phyloP scores from a whole-genome alignment of 2,888 invertebrate genomes.

The Barypeithes pellucidus region DNA sequence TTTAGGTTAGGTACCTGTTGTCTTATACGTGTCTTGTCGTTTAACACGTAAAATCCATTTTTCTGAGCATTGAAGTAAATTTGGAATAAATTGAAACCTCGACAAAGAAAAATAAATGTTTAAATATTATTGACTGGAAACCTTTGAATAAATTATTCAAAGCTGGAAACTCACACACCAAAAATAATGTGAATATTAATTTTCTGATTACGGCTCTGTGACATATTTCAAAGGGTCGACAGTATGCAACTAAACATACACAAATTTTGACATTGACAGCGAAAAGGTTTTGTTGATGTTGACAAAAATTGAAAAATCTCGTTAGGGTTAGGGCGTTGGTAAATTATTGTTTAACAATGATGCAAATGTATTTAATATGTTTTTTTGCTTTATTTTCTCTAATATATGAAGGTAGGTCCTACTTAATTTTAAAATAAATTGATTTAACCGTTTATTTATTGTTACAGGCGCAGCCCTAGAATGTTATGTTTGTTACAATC shows the following conservation, averaged over 20 bases:
- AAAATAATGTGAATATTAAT: neutral
- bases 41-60: no score
- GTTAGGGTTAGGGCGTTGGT: conserved; percentile 13
- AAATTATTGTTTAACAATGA: neutral
- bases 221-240: neutral
- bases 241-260: neutral
- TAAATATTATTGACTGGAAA: no score
- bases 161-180: no score
- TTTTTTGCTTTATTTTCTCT: neutral
- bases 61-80: no score
- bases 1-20: no score
- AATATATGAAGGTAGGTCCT: conserved; percentile 23
- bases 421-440: neutral
- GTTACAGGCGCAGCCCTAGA: conserved; percentile 81
- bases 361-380: neutral
- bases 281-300: neutral
- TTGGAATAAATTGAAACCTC: no score
- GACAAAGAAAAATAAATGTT: no score
- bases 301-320: neutral
- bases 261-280: conserved; percentile 3
- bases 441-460: conserved; percentile 41
- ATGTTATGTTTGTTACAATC: conserved; percentile 95
- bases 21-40: no score
- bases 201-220: neutral
- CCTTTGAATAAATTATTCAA: no score